A percentile compares a stretch with the other conserved stretches of the same genome.
Evolutionary conservation across 1,140 invertebrate genomes (phyloP).

Genomic region (Camponotus pennsylvanicus): DNA sequence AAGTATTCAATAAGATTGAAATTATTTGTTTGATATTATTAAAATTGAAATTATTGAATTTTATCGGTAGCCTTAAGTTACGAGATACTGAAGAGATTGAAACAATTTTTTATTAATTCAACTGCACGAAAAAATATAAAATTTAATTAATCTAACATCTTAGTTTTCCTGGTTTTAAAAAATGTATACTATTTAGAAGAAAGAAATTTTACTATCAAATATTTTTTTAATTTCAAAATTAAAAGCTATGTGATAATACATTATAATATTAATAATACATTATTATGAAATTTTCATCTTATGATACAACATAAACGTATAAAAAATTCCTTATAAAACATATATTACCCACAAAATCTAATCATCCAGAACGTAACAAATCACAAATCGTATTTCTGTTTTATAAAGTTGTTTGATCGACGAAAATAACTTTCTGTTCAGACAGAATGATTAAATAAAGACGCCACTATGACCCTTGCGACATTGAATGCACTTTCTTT

Average conservation of each 20-base stretch:
- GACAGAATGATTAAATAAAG: constrained; percentile 46
- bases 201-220: not conserved
- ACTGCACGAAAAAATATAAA: not conserved
- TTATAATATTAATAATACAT: not conserved
- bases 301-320: not conserved
- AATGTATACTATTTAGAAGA: not conserved
- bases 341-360: not conserved
- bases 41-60: too few species aligned
- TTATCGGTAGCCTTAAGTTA: too few species aligned
- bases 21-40: too few species aligned
- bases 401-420: constrained; percentile 49
- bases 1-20: too few species aligned
- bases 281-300: not conserved
- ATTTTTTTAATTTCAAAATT: not conserved
- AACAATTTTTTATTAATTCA: not conserved
- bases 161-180: not conserved
- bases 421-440: constrained; percentile 20
- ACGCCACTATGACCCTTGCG: constrained; percentile 1
- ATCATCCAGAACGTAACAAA: not conserved
- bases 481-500: constrained; percentile 37
- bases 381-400: not conserved
- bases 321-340: not conserved
- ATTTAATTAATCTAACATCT: not conserved
- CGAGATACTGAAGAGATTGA: not conserved
- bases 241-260: not conserved